Evolutionary conservation across 2,113 vertebrate species (phyloP), one percentile per base, ranked within the genome.

Genomic region (Ardeotis arabs): DNA sequence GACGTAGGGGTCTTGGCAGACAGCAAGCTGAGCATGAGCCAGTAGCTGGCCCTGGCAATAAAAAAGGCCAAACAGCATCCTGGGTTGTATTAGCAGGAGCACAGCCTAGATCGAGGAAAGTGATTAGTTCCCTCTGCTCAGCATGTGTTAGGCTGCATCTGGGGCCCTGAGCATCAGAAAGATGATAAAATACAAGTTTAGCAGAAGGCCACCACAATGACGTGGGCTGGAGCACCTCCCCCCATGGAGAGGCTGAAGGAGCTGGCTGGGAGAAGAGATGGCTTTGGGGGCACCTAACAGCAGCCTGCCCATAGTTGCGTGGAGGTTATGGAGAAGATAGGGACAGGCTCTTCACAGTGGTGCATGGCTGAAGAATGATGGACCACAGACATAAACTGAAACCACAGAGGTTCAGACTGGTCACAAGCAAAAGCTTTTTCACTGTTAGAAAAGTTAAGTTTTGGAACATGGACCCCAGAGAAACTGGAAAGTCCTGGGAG

Each of bases 1-100:
- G 73, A 39, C 59, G 12, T 20, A 0, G 3, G 33, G 49, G 23
- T 79, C 35, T 44, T 74, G 77, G 64, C 82, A 74, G 33, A 12
- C 7, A 9, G 64, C 64, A 39, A 47, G 64, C 29, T 39, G 55
- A 84, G 25, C 2, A 0, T 16, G 41, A 49, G 59, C 63, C 77
- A 47, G 72, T 25, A 50, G 84, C 70, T 83, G 76, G 44, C 33
- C 67, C 53, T 81, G 44, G 53, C 58, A 79, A 1, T 39, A 21
- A 12, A 53, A n/a, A 0, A 1, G 17, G 19, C 28, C 64, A 27
- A 27, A 31, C 31, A 74, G 41, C 74, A 45, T 41, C 41, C 31
- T 0, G 2, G 78, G 50, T 59, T 84, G 27, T 39, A 8, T 50
- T 49, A 27, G 52, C 1, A 1, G 47, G 22, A 75, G 44, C 0